Evolutionary conservation across 2,888 invertebrate species (phyloP).

Genomic region (Drosophila sordidula): DNA sequence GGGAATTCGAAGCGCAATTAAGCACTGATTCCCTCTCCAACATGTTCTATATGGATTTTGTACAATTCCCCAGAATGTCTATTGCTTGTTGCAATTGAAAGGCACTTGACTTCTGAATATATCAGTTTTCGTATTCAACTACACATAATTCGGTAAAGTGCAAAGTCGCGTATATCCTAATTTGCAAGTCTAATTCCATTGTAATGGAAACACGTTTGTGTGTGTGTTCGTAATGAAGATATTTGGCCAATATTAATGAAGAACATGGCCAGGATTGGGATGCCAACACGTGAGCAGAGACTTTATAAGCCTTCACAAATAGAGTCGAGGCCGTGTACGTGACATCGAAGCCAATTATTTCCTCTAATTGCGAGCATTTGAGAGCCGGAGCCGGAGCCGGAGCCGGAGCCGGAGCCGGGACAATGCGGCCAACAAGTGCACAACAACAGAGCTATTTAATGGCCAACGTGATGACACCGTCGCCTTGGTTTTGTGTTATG

Average conservation of each 20-base stretch:
- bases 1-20: neutral
- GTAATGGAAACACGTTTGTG: constrained; percentile 11
- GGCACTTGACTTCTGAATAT: neutral
- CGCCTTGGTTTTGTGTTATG: constrained; percentile 30
- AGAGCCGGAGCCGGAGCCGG: no score
- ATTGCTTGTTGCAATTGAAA: neutral
- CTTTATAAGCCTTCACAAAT: constrained; percentile 19
- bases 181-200: constrained; percentile 15
- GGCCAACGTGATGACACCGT: neutral
- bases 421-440: constrained; percentile 3
- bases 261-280: constrained; percentile 1
- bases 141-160: neutral
- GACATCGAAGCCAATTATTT: constrained; percentile 48
- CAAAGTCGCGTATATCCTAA: constrained; percentile 1
- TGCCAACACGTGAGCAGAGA: constrained; percentile 1
- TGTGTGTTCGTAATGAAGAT: constrained; percentile 22
- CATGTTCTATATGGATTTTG: neutral
- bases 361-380: constrained; percentile 17
- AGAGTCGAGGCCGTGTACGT: constrained; percentile 29
- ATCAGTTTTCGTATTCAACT: neutral
- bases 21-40: neutral
- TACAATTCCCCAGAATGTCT: neutral
- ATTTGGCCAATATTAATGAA: constrained; percentile 38
- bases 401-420: neutral
- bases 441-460: constrained; percentile 8